Evolutionary conservation across 2,113 vertebrate genomes (phyloP).

Genomic region (Sceloporus tristichus): DNA sequence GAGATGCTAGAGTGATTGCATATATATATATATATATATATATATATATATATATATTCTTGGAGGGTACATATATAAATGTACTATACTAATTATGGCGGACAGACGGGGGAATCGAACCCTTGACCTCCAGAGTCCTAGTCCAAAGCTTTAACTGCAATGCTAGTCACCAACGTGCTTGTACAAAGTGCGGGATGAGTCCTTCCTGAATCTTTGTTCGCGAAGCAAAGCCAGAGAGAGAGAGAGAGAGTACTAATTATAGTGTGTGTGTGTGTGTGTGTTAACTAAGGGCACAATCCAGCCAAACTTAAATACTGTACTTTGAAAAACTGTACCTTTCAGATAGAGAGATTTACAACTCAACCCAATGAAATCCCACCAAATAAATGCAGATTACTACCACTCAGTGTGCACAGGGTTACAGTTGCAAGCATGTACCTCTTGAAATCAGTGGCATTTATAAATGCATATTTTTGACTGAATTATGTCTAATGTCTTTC

Average conservation of each 20-base stretch:
- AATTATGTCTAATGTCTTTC: not conserved
- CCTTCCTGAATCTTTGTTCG: too few relatives aligned
- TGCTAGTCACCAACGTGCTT: too few relatives aligned
- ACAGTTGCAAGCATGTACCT: not conserved
- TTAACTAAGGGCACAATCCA: not conserved
- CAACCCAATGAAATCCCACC: not conserved
- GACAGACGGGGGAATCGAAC: too few relatives aligned
- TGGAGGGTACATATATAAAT: not conserved
- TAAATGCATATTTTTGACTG: not conserved
- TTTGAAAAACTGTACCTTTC: not conserved
- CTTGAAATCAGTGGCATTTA: not conserved
- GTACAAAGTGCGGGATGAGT: too few relatives aligned
- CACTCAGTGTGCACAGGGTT: not conserved
- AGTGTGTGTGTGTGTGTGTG: not conserved
- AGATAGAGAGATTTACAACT: not conserved
- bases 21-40: too few relatives aligned
- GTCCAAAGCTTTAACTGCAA: too few relatives aligned
- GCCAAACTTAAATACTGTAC: not conserved
- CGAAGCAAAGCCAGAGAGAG: too few relatives aligned
- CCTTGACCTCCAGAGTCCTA: too few relatives aligned
- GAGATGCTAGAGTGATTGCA: not conserved
- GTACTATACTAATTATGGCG: too few relatives aligned
- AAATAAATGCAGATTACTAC: not conserved
- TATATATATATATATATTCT: not conserved
- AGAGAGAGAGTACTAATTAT: not conserved